Percentiles rank a stretch among this genome's conserved stretches.
Evolutionary conservation across 1,140 invertebrate genomes (phyloP).

Genomic region (Ostrea edulis): DNA sequence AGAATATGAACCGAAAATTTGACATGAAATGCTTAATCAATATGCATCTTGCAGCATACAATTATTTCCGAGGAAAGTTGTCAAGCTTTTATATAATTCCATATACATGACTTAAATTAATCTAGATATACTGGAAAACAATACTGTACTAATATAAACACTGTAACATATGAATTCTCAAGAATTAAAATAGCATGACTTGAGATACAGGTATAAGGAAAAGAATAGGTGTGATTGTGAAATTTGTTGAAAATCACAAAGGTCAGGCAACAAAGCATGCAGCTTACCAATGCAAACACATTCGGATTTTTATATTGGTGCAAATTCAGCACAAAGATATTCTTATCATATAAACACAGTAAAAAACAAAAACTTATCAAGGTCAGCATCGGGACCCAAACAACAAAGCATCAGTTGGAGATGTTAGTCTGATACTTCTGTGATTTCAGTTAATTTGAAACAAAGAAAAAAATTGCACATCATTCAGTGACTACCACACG

Average conservation of each 20-base stretch:
- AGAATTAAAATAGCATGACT: neutral
- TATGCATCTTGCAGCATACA: neutral
- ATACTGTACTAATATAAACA: neutral
- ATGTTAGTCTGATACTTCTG: neutral
- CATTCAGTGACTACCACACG: neutral
- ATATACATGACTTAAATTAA: neutral
- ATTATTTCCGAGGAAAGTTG: neutral
- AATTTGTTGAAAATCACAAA: constrained; percentile 1
- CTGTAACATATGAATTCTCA: neutral
- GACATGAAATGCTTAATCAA: neutral
- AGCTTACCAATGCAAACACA: constrained; percentile 52
- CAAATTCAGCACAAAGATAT: constrained; percentile 28
- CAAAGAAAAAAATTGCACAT: neutral
- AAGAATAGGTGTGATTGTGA: neutral
- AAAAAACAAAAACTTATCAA: neutral
- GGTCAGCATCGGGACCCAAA: constrained; percentile 22
- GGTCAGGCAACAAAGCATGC: constrained; percentile 41
- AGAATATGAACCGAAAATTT: neutral
- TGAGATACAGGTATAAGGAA: neutral
- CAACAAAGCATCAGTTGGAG: neutral
- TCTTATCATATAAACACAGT: constrained; percentile 32
- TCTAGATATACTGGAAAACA: neutral
- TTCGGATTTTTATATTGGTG: neutral
- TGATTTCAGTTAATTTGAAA: constrained; percentile 13
- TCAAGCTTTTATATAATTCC: neutral